Percentiles rank a stretch among this genome's conserved stretches.
Conservation (phyloP, 2,797 vertebrate species). For the Periophthalmus magnuspinnatus region DNA sequence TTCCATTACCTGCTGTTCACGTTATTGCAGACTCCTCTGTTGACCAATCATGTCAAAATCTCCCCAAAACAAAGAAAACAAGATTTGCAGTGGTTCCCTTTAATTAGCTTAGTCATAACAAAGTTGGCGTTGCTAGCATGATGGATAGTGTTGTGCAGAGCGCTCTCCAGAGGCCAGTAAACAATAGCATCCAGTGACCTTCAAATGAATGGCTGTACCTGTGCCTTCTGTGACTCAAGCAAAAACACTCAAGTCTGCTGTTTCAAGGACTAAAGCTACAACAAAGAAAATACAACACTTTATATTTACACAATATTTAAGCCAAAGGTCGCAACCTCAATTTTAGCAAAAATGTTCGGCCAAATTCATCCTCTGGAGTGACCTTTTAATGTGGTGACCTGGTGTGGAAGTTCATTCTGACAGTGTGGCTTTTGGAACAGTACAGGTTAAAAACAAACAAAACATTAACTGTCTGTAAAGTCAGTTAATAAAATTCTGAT, state of each 20-base stretch:
- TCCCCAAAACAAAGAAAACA: slow-evolving; percentile 5
- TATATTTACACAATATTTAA: slow-evolving; percentile 25
- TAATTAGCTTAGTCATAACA: slow-evolving; percentile 22
- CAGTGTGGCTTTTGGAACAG: background rate
- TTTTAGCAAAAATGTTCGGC: slow-evolving; percentile 22
- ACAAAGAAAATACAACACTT: slow-evolving; percentile 19
- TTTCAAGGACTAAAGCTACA: slow-evolving; percentile 8
- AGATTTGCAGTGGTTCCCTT: background rate
- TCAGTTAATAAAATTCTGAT: too few species aligned
- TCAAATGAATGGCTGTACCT: slow-evolving; percentile 13
- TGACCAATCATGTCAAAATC: background rate
- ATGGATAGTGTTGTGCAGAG: slow-evolving; percentile 29
- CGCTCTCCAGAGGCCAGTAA: slow-evolving; percentile 29
- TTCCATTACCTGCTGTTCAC: background rate
- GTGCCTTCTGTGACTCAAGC: background rate
- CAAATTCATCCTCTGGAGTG: slow-evolving; percentile 12
- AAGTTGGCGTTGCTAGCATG: slow-evolving; percentile 18
- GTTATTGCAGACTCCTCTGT: background rate
- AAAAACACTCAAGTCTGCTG: slow-evolving; percentile 13
- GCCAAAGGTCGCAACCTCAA: slow-evolving; percentile 25
- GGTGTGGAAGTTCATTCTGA: background rate
- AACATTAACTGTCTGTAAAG: too few species aligned
- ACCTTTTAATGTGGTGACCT: slow-evolving; percentile 14
- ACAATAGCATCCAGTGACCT: slow-evolving; percentile 44
- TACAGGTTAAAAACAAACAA: too few species aligned